Conservation (phyloP, 1,140 invertebrate genomes). For the Musca domestica region DNA sequence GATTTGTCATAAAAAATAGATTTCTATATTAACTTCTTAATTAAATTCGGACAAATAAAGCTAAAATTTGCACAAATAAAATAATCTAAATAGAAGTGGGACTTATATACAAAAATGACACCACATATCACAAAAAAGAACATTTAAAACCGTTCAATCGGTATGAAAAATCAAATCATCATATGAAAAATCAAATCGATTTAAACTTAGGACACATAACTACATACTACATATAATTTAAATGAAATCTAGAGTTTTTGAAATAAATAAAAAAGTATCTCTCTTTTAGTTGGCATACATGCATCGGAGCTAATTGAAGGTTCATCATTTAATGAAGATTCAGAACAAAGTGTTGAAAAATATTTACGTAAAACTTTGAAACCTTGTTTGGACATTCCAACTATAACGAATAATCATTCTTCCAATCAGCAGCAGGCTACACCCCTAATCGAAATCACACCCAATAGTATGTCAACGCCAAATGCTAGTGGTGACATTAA, state of each 20-base stretch:
- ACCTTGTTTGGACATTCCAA: constrained; percentile 44
- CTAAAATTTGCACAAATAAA: no score
- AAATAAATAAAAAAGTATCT: neutral
- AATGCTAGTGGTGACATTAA: constrained; percentile 30
- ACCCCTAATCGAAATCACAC: constrained; percentile 43
- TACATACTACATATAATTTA: no score
- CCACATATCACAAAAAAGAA: no score
- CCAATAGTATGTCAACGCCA: constrained; percentile 36
- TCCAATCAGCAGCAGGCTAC: constrained; percentile 36
- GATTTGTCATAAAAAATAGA: neutral
- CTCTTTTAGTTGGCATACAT: constrained; percentile 31
- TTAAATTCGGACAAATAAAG: no score
- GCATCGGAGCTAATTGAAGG: constrained; percentile 44
- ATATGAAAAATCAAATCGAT: no score
- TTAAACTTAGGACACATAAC: no score
- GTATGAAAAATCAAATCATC: no score
- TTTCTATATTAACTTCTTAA: no score
- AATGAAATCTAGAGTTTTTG: no score
- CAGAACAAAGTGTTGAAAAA: constrained; percentile 49
- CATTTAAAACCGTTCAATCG: no score
- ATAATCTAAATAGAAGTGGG: no score
- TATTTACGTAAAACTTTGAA: constrained; percentile 46
- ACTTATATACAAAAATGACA: no score
- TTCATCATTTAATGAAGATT: constrained; percentile 45
- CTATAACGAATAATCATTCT: constrained; percentile 37